Percentiles rank a stretch among this genome's conserved stretches.
These are phyloP conservation scores for Leucania comma DNA, from an alignment of 2,888 invertebrate genomes.

Conservation along the genomic window DNA sequence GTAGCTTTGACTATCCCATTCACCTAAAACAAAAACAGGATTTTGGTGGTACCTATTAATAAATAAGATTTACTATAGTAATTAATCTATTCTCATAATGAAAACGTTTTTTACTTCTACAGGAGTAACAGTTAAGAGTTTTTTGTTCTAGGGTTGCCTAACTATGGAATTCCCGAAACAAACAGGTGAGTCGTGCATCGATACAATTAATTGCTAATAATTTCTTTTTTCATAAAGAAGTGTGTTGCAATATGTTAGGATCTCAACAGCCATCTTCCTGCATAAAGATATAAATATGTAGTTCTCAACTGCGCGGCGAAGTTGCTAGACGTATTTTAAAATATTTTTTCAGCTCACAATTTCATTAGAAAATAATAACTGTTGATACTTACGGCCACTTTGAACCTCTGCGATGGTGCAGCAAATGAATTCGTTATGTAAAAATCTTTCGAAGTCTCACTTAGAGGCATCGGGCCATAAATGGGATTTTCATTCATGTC, in stretches of 20 bases:
- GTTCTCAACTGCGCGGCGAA: no score
- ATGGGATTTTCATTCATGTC: slow-evolving; percentile 38
- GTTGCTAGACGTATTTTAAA: no score
- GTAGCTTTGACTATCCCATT: slow-evolving; percentile 41
- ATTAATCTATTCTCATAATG: background rate
- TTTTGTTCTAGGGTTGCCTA: no score
- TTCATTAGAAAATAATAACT: slow-evolving; percentile 4
- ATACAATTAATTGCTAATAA: background rate
- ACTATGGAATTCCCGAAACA: background rate
- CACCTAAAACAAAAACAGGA: slow-evolving; percentile 44
- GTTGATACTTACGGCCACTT: slow-evolving; percentile 58
- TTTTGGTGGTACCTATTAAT: background rate
- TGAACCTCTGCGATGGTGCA: slow-evolving; percentile 58
- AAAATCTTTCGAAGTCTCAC: slow-evolving; percentile 42
- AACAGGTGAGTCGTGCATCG: background rate
- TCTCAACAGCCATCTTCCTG: no score
- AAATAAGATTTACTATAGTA: background rate
- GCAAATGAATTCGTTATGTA: slow-evolving; percentile 50
- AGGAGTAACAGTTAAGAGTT: no score
- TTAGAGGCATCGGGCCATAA: slow-evolving; percentile 20
- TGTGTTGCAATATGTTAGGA: background rate
- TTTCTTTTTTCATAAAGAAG: background rate
- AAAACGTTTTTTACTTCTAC: background rate
- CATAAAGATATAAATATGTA: no score
- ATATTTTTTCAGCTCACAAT: background rate